phyloP scores from a whole-genome alignment of 1,140 invertebrate genomes.

The Heliconius nattereri region DNA sequence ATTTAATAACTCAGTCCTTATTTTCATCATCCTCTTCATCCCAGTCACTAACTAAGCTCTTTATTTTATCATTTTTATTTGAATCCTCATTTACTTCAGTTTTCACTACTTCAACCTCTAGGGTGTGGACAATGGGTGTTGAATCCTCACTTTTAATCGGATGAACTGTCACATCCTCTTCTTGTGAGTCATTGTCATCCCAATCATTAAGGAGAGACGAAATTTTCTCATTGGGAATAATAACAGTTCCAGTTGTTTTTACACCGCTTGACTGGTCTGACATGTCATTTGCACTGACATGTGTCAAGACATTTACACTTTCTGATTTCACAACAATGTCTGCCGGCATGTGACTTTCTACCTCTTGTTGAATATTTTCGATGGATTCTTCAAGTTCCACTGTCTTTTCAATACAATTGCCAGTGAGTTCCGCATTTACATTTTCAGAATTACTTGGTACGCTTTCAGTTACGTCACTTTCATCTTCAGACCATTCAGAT shows the following conservation, averaged over 20 bases:
- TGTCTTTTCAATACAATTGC: constrained; percentile 26
- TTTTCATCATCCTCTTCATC: constrained; percentile 71
- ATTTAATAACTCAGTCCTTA: constrained; percentile 44
- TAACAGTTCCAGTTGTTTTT: constrained; percentile 3
- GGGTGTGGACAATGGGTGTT: not conserved
- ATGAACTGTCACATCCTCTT: constrained; percentile 46
- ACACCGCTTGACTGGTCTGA: constrained; percentile 18
- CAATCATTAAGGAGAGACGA: constrained; percentile 77
- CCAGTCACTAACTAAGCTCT: constrained; percentile 74
- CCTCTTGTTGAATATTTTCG: constrained; percentile 77
- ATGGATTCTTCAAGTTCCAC: constrained; percentile 73
- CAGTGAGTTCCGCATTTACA: constrained; percentile 28
- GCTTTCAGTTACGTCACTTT: constrained; percentile 49
- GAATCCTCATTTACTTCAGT: constrained; percentile 13
- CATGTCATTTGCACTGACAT: constrained; percentile 6
- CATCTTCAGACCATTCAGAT: constrained; percentile 78
- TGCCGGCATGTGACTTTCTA: constrained; percentile 56
- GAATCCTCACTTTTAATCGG: constrained; percentile 12
- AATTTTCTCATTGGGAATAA: constrained; percentile 60
- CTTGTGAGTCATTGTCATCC: constrained; percentile 79
- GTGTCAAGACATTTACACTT: not conserved
- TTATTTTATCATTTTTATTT: constrained; percentile 60
- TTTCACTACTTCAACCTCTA: constrained; percentile 18
- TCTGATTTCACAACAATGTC: constrained; percentile 27
- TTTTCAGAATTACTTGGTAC: constrained; percentile 32